These are phyloP conservation scores for Zaprionus africanus DNA, from an alignment of 1,140 invertebrate genomes.

Conservation along the genomic window DNA sequence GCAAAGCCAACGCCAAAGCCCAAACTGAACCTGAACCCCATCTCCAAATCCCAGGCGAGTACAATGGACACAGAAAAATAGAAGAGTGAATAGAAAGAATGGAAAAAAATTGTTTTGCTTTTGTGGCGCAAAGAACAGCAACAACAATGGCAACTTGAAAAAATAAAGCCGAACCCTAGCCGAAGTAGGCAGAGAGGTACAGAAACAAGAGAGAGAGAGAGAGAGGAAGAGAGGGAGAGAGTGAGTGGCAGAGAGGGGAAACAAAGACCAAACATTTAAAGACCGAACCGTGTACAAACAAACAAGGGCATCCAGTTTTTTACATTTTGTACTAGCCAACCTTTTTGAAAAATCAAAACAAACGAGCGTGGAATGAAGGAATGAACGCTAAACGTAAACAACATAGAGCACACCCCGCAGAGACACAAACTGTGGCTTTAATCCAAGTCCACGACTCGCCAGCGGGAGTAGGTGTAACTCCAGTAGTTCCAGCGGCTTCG, in stretches of 20 bases:
- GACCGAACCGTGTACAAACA: slow-evolving; percentile 59
- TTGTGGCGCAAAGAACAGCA: slow-evolving; percentile 38
- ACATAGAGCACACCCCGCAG: slow-evolving; percentile 52
- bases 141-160: slow-evolving; percentile 50
- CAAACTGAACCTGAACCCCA: slow-evolving; percentile 29
- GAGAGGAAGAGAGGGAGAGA: neutral
- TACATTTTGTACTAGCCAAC: slow-evolving; percentile 51
- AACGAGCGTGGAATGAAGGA: slow-evolving; percentile 75
- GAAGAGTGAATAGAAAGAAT: slow-evolving; percentile 17
- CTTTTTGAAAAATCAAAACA: slow-evolving; percentile 74
- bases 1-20: slow-evolving; percentile 6
- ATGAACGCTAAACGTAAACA: slow-evolving; percentile 77
- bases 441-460: slow-evolving; percentile 42
- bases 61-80: slow-evolving; percentile 12
- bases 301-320: slow-evolving; percentile 75
- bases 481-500: slow-evolving; percentile 48
- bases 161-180: slow-evolving; percentile 47
- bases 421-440: slow-evolving; percentile 29
- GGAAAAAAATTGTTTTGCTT: slow-evolving; percentile 40
- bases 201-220: neutral
- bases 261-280: slow-evolving; percentile 62
- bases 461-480: slow-evolving; percentile 67
- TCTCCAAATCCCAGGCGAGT: slow-evolving; percentile 17
- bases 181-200: slow-evolving; percentile 22
- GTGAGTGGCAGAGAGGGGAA: neutral